These are phyloP conservation scores for Petrocephalus sullivani DNA, from an alignment of 2,797 vertebrate genomes.

Conservation along the genomic window DNA sequence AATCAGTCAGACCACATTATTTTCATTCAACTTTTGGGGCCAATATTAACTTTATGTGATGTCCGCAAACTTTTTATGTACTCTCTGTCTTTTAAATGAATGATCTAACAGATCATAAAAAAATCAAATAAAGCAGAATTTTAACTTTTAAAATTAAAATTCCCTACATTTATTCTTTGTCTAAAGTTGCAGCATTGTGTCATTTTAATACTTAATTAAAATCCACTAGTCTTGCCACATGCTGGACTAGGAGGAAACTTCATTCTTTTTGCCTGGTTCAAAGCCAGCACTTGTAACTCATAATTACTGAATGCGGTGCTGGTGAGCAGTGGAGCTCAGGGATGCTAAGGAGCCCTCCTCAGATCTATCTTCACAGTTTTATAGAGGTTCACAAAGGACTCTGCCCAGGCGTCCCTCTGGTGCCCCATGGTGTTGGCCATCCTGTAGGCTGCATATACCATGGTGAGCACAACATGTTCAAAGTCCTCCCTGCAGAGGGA, in stretches of 20 bases:
- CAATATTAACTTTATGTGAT: neutral
- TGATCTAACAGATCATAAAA: neutral
- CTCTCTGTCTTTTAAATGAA: constrained; percentile 5
- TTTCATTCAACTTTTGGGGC: neutral
- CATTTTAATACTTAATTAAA: neutral
- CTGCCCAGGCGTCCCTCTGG: constrained; percentile 69
- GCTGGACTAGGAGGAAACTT: neutral
- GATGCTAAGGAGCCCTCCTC: constrained; percentile 12
- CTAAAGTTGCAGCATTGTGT: neutral
- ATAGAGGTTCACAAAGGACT: constrained; percentile 72
- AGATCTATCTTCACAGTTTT: constrained; percentile 72
- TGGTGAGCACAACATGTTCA: constrained; percentile 72
- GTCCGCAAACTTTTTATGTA: neutral
- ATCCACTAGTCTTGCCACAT: neutral
- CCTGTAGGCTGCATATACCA: constrained; percentile 68
- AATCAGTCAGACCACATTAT: neutral
- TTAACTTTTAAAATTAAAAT: neutral
- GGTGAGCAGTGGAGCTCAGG: neutral
- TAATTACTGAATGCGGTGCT: neutral
- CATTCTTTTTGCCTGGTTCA: neutral
- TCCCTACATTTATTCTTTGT: neutral
- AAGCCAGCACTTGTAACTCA: neutral
- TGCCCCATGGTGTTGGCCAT: constrained; percentile 50
- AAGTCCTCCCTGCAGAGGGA: constrained; percentile 74
- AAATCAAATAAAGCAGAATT: neutral